Evolutionary conservation across 2,113 vertebrate species (phyloP).

Genomic region (Strix aluco): DNA sequence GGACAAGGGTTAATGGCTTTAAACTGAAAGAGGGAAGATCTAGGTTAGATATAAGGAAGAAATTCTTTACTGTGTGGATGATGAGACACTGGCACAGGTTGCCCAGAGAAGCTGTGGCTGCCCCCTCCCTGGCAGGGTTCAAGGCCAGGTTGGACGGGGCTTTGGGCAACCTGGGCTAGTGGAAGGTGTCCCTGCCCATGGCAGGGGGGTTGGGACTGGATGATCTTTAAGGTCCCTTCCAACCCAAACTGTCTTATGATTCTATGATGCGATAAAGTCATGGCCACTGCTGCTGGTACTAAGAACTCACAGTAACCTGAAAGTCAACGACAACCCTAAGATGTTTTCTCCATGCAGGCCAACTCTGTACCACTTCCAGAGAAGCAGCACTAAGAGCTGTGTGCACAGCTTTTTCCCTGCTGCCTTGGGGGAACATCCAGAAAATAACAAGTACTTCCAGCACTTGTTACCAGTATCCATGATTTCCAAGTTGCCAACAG

Average conservation of each 20-base stretch:
- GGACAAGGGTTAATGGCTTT: no score
- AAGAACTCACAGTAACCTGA: not conserved
- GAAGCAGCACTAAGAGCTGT: not conserved
- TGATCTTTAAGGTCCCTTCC: no score
- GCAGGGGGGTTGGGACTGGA: not conserved
- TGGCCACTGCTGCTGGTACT: not conserved
- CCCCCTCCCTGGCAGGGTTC: no score
- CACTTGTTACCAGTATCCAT: not conserved
- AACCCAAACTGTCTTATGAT: no score
- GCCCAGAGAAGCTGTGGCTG: no score
- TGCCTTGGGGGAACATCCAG: not conserved
- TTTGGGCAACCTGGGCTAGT: not conserved
- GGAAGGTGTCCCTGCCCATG: not conserved
- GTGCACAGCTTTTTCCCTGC: not conserved
- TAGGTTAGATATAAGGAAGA: no score
- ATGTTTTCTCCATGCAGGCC: not conserved
- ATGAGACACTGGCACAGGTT: no score
- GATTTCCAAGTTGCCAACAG: not conserved
- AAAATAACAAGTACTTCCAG: not conserved
- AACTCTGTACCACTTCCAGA: not conserved
- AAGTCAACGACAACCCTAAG: not conserved
- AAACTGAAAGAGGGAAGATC: no score
- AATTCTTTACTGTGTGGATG: no score
- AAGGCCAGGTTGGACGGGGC: no score
- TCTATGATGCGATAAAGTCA: not conserved